Conservation (phyloP, 2,797 vertebrate species). For the Eidolon dupreanum region DNA sequence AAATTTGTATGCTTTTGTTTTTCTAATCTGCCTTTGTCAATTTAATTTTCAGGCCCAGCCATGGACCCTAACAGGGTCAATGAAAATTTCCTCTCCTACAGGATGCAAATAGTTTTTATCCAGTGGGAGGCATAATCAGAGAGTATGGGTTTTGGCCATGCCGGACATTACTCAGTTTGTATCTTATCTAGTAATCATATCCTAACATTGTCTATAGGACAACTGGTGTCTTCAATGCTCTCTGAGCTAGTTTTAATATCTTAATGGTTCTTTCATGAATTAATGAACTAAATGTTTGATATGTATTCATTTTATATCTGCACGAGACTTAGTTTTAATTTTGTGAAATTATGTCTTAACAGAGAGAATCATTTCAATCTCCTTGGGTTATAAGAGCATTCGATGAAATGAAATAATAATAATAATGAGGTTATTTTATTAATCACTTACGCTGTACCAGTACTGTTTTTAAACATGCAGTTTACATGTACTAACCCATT, state of each 20-base stretch:
- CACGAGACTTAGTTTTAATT: not conserved
- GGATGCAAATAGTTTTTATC: not conserved
- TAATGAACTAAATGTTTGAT: not conserved
- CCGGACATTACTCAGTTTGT: not conserved
- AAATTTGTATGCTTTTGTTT: not conserved
- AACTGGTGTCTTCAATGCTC: not conserved
- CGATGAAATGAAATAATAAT: not conserved
- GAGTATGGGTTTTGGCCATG: not conserved
- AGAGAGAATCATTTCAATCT: not conserved
- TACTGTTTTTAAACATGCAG: not conserved
- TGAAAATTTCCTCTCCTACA: not conserved
- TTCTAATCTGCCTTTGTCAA: not conserved
- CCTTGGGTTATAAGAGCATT: not conserved
- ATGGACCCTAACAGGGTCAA: not conserved
- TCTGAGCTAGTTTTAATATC: not conserved
- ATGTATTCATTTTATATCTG: not conserved
- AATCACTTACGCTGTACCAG: not conserved
- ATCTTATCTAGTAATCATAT: not conserved
- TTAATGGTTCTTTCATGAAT: not conserved
- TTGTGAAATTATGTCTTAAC: slow-evolving; percentile 5
- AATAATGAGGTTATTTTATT: not conserved
- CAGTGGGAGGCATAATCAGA: not conserved
- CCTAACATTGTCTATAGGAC: not conserved
- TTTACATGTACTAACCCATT: not conserved
- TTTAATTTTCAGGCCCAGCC: not conserved